These are phyloP conservation scores for Campylomormyrus numenius DNA, from an alignment of 2,113 vertebrate species.

Conservation along the genomic window DNA sequence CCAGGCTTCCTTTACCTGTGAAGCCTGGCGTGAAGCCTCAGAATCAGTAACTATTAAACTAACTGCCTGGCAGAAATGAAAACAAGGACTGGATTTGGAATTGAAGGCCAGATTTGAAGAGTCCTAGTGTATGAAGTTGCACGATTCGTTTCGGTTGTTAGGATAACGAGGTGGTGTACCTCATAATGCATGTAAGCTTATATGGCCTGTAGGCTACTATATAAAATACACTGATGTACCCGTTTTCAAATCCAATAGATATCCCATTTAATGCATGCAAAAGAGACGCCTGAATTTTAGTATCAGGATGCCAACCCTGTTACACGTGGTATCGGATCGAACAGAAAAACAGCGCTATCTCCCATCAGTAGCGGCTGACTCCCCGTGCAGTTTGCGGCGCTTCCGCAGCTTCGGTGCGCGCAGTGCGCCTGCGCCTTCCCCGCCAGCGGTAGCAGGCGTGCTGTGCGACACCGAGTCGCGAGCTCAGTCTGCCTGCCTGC, in stretches of 20 bases:
- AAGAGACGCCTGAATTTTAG: background rate
- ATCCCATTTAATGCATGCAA: background rate
- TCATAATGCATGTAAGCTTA: background rate
- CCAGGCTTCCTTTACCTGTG: too few relatives aligned
- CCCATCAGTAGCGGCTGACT: background rate
- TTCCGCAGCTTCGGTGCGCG: conserved; percentile 28
- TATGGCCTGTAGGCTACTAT: background rate
- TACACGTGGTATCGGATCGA: background rate
- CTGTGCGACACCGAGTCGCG: conserved; percentile 17
- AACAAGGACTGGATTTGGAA: too few relatives aligned
- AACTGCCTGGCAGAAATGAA: too few relatives aligned
- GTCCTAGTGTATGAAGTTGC: background rate
- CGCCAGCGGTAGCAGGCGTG: conserved; percentile 36
- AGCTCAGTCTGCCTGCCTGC: background rate
- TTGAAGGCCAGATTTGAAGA: too few relatives aligned
- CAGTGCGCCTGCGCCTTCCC: conserved; percentile 67
- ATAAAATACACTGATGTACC: background rate
- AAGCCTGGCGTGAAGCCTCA: too few relatives aligned
- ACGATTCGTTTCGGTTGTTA: background rate
- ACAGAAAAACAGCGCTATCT: background rate
- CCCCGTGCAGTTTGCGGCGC: background rate
- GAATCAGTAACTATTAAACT: too few relatives aligned
- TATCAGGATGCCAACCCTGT: background rate
- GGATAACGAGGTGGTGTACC: background rate
- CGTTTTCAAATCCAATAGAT: background rate